Evolutionary conservation across 2,797 vertebrate species (phyloP).

Genomic region (Rhinella marina): DNA sequence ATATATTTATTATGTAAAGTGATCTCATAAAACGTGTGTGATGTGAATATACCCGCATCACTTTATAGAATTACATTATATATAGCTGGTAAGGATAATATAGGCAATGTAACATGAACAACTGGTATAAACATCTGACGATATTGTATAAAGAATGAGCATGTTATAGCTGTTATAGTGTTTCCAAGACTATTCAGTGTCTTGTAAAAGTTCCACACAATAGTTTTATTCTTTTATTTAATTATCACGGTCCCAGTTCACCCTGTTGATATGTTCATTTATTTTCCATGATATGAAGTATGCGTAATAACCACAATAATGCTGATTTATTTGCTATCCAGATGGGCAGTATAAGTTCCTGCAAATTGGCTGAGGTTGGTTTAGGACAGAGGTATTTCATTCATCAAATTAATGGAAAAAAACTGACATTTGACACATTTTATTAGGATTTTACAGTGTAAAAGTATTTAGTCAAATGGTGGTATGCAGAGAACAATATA

Average conservation of each 20-base stretch:
- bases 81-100: constrained; percentile 11
- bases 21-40: constrained; percentile 38
- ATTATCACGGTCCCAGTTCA: constrained; percentile 44
- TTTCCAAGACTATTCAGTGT: constrained; percentile 24
- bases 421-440: constrained; percentile 14
- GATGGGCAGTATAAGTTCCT: constrained; percentile 35
- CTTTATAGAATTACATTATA: constrained; percentile 52
- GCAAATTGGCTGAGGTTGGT: constrained; percentile 38
- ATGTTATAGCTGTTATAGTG: constrained; percentile 22
- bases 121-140: constrained; percentile 50
- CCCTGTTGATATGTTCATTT: constrained; percentile 49
- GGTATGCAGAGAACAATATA: not conserved
- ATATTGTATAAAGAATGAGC: constrained; percentile 37
- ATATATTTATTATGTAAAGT: constrained; percentile 42
- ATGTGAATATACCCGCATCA: constrained; percentile 41
- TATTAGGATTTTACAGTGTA: not conserved
- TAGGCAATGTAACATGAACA: constrained; percentile 46
- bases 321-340: constrained; percentile 39
- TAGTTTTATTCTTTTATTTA: constrained; percentile 51
- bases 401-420: constrained; percentile 36
- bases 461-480: not conserved
- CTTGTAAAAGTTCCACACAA: constrained; percentile 40
- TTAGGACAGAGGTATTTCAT: constrained; percentile 45
- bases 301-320: constrained; percentile 57
- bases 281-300: constrained; percentile 39